Evolutionary conservation across 2,113 vertebrate species (phyloP).

Genomic region (Balaenoptera acutorostrata): DNA sequence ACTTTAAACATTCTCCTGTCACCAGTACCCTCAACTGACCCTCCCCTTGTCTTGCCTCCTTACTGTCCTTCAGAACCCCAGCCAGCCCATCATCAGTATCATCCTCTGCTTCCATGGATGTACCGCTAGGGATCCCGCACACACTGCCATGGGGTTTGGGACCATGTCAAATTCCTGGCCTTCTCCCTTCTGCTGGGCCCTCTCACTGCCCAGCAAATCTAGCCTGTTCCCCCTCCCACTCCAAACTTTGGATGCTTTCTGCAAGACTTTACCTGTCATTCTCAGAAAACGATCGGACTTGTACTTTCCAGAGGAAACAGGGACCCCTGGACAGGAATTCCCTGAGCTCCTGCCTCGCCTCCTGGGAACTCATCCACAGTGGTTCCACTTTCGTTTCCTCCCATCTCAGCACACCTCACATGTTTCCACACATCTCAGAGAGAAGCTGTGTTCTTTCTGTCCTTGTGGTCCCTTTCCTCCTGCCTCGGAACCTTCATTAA

Average conservation of each 20-base stretch:
- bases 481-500: background rate
- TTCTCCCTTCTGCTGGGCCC: background rate
- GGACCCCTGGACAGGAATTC: background rate
- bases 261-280: background rate
- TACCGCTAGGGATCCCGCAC: background rate
- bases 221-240: background rate
- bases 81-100: accelerated
- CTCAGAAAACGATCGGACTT: background rate
- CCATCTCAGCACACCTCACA: background rate
- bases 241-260: background rate
- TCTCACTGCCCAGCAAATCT: background rate
- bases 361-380: background rate
- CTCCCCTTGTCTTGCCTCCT: background rate
- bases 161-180: background rate
- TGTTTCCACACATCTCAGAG: no score
- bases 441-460: background rate
- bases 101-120: background rate
- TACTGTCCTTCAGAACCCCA: background rate
- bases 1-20: background rate
- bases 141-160: accelerated
- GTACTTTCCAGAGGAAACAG: background rate
- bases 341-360: background rate
- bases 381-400: background rate
- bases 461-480: background rate
- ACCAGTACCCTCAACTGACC: background rate